A percentile compares a stretch with the other conserved stretches of the same genome.
phyloP scores from a whole-genome alignment of 2,888 invertebrate species.

The Marasmarcha lunaedactyla region DNA sequence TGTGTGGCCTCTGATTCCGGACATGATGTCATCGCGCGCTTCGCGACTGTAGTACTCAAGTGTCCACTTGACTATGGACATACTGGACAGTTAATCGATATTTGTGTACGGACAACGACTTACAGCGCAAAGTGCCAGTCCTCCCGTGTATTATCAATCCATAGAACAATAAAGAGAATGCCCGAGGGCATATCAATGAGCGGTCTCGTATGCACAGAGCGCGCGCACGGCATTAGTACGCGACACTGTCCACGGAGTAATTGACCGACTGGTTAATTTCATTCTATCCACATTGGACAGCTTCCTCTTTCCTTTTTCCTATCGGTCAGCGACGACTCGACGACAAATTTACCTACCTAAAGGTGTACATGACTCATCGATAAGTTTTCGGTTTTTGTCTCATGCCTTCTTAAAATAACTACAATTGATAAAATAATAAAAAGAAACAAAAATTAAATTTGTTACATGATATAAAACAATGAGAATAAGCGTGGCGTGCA shows the following conservation, averaged over 20 bases:
- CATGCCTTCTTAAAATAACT: too few species aligned
- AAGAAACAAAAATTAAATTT: too few species aligned
- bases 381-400: too few species aligned
- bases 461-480: too few species aligned
- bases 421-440: too few species aligned
- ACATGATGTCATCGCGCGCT: slow-evolving; percentile 60
- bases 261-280: slow-evolving; percentile 66
- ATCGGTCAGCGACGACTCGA: slow-evolving; percentile 59
- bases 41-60: slow-evolving; percentile 51
- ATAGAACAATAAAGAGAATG: slow-evolving; percentile 66
- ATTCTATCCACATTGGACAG: slow-evolving; percentile 60
- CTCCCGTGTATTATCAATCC: slow-evolving; percentile 68
- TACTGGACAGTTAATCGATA: slow-evolving; percentile 61
- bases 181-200: slow-evolving; percentile 58
- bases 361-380: not conserved
- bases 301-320: slow-evolving; percentile 71
- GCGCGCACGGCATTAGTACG: slow-evolving; percentile 60
- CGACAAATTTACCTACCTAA: slow-evolving; percentile 23
- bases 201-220: slow-evolving; percentile 54
- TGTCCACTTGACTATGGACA: slow-evolving; percentile 33
- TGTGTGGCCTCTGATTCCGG: slow-evolving; percentile 57
- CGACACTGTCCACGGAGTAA: slow-evolving; percentile 56
- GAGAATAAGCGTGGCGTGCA: too few species aligned
- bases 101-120: slow-evolving; percentile 66
- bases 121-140: slow-evolving; percentile 67